Base-by-base conservation (phyloP, 2,113 vertebrate genomes). In the Melanerpes aurifrons region DNA sequence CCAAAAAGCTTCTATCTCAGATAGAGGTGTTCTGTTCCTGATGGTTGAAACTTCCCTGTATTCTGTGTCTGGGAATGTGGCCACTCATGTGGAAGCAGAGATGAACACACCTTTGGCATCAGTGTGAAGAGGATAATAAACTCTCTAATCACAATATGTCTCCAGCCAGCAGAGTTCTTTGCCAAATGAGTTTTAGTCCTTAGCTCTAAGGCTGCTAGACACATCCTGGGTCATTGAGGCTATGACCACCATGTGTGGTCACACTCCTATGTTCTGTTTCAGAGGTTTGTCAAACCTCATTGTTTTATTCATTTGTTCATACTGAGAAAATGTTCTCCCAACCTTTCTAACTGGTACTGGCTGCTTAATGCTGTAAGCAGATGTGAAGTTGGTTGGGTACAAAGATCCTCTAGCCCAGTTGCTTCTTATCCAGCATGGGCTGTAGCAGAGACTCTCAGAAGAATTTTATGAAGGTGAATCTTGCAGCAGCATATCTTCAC, bases 241-340 rank as follows among this genome's bases (percentile, higher is more conserved):
- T 35, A 15, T 16, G 16, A 86, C 3, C 1, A 9, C 29, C 2
- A 20, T 32, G 19, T 50, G 48, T 64, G 8, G 1, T 19, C 0
- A 0, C 31, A 24, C 43, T 80, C 15, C 18, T 12, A 12, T 20
- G 32, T 50, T 75, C 68, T 63, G 20, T 56, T 59, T 9, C 22
- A 66, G 83, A 64, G 17, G 4, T 87, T 70, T 59, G 19, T 18
- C 24, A 70, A 70, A 1, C 8, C 24, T 67, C 31, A 3, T 9
- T 35, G 24, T 32, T 76, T 90, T 40, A 12, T 15, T 67, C 17
- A 50, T 61, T 61, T 83, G 7, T 17, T 72, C 56, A 40, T 26
- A 47, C 14, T 4, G 8, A 59, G 24, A 75, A 4, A 72, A 31
- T 2, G 2, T 69, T 64, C 10, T 26, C 72, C 10, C 10, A 21